Evolutionary conservation across 2,113 vertebrate genomes (phyloP).

Genomic region (Callospermophilus lateralis): DNA sequence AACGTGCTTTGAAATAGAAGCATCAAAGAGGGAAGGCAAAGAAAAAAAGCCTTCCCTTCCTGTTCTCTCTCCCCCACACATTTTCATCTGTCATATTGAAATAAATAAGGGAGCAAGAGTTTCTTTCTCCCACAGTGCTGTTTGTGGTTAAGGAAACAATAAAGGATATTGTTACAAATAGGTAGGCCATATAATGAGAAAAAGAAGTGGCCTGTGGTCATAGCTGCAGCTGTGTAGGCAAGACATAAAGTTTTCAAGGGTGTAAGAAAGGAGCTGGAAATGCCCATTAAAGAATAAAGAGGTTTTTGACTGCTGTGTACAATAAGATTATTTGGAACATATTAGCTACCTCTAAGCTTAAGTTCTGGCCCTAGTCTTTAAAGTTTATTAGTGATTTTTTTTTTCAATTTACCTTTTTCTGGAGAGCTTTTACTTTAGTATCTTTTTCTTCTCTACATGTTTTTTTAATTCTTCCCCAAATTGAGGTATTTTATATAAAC

Average conservation of each 20-base stretch:
- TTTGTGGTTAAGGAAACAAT: conserved; percentile 77
- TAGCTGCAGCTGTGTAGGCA: conserved; percentile 50
- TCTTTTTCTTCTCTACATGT: neutral
- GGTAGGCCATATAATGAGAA: conserved; percentile 72
- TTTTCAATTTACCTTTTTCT: conserved; percentile 60
- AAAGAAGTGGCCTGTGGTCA: conserved; percentile 64
- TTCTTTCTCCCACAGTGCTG: conserved; percentile 45
- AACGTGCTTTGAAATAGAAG: conserved; percentile 66
- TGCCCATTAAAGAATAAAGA: conserved; percentile 63
- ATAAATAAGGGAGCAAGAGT: conserved; percentile 32
- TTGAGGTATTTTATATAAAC: neutral
- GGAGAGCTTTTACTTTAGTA: conserved; percentile 9
- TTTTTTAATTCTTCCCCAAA: conserved; percentile 39
- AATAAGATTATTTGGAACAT: conserved; percentile 59
- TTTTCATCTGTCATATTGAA: conserved; percentile 64
- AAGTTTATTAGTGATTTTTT: conserved; percentile 47
- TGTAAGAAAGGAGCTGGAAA: conserved; percentile 63
- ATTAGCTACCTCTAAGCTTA: conserved; percentile 18
- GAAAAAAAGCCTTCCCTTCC: neutral
- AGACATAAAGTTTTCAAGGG: conserved; percentile 56
- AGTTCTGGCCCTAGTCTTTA: conserved; percentile 43
- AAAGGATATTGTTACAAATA: conserved; percentile 81
- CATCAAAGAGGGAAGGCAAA: conserved; percentile 45
- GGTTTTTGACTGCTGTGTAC: conserved; percentile 52
- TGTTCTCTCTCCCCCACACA: neutral